phyloP scores from a whole-genome alignment of 2,888 invertebrate genomes.

The Macrophya annulata region DNA sequence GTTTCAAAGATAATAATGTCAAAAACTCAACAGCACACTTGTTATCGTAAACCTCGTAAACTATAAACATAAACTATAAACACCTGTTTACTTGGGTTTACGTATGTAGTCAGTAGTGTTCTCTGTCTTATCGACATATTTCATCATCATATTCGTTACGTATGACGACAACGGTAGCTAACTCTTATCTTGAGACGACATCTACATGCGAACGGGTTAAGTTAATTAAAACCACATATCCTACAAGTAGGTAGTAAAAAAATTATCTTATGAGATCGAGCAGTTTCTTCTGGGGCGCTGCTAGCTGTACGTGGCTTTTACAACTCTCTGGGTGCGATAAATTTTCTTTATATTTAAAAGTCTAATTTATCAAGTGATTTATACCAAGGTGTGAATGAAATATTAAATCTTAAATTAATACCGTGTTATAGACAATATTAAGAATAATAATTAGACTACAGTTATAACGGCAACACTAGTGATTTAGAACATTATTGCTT shows the following conservation, averaged over 20 bases:
- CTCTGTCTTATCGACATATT: conserved; percentile 23
- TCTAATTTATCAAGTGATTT: neutral
- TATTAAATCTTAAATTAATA: conserved; percentile 30
- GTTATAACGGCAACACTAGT: neutral
- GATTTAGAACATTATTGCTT: neutral
- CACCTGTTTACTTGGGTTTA: neutral
- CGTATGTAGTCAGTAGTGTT: neutral
- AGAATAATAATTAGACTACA: neutral
- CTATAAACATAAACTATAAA: neutral
- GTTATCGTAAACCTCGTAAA: neutral
- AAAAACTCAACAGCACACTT: neutral
- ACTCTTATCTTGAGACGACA: neutral
- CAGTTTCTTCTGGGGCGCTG: conserved; percentile 28
- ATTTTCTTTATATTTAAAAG: conserved; percentile 11
- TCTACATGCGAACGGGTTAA: conserved; percentile 15
- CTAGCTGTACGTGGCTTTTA: conserved; percentile 21
- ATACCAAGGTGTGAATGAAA: conserved; percentile 62
- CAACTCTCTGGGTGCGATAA: neutral
- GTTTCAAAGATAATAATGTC: neutral
- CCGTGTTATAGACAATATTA: neutral
- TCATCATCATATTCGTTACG: neutral
- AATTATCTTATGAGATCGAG: neutral
- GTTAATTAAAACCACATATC: neutral
- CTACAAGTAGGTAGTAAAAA: neutral
- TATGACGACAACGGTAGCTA: neutral